Evolutionary conservation across 2,797 vertebrate genomes (phyloP), one percentile per base, ranked within the genome.

Genomic region (Nyctalus aviator): DNA sequence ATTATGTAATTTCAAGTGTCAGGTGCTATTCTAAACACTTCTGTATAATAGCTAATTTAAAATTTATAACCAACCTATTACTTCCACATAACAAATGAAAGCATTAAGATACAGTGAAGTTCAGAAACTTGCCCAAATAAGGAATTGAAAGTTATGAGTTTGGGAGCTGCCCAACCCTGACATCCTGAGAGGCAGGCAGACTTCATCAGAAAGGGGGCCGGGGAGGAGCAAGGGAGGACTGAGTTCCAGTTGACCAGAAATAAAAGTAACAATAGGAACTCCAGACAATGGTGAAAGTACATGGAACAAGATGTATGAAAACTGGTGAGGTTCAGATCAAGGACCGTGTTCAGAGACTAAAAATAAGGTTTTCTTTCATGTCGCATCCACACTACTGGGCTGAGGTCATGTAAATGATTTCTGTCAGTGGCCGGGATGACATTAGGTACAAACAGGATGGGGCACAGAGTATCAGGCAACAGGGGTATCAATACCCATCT

Each of bases 111-210:
- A 76, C 21, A 87, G 30, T 72, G 27, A 85, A 7, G 9, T 62
- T 91, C 89, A 89, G 17, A 41, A 83, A 57, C 75, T 50, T 92
- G 14, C 7, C 41, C 21, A 89, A 73, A 48, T 78, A 76, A 82
- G n/a, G 21, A 48, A 79, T 21, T 41, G 6, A 75, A 84, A 69
- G n/a, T 27, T 75, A n/a, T 50, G 64, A 84, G 8, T 57, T 30
- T 81, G 4, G 20, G 17, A 72, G 68, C 27, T 84, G 8, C 13
- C 41, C n/a, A 81, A 4, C 37, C 13, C 7, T 53, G 25, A 66
- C 35, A 79, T 93, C 41, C 11, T 53, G 41, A 78, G 25, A 88
- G 32, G 18, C 23, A 35, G 32, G 8, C 48, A 83, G 12, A 30
- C 25, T 84, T 86, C 75, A 8, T 76, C 71, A 73, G 41, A 76